Base-by-base conservation (phyloP, 1,140 invertebrate genomes). In the Sycophila sp. region DNA sequence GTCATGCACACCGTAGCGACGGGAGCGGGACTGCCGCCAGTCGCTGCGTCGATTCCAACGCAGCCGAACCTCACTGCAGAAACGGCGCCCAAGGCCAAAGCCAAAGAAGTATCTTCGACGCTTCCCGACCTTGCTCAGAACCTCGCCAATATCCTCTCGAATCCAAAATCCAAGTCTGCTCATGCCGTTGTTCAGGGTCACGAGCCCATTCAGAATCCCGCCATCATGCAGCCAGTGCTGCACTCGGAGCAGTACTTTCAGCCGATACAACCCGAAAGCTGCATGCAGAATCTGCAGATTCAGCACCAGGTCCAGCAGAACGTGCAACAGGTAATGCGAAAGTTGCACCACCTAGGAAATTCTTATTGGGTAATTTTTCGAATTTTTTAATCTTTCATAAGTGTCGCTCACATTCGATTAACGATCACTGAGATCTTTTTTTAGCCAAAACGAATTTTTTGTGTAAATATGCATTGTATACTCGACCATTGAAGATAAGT, bases 81-180 rank as follows among this genome's bases (percentile, higher is more conserved):
- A 56, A 40, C 73, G 1, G 24, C 78, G 26, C 79, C 81, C 2
- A 86, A 86, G 72, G 65, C 77, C 0, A 86, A 86, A 63, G 63
- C 81, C 0, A 86, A 86, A 45, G 85, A 86, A 69, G 78, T 83
- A 0, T 86, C 84, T 0, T 86, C 84, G 1, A 86, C 85, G 0
- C 73, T 86, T 4, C 85, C 85, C 19, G 85, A 86, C 69, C 72
- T 86, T 0, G 85, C 83, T 5, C 83, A 86, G 69, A 86, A 86
- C 76, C 71, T 86, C 17, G 85, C 85, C 1, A 86, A 86, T 63
- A 86, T 86, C 71, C 64, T 86, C 8, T 86, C 85, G 0, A 86
- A 86, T 76, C 84, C 85, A 0, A 86, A 86, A 71, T 80, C 83
- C 4, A 86, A 86, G 62, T 79, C 81, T 8, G 70, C 70, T 5